phyloP scores from a whole-genome alignment of 2,797 vertebrate species.

The Chrysocyon brachyurus region DNA sequence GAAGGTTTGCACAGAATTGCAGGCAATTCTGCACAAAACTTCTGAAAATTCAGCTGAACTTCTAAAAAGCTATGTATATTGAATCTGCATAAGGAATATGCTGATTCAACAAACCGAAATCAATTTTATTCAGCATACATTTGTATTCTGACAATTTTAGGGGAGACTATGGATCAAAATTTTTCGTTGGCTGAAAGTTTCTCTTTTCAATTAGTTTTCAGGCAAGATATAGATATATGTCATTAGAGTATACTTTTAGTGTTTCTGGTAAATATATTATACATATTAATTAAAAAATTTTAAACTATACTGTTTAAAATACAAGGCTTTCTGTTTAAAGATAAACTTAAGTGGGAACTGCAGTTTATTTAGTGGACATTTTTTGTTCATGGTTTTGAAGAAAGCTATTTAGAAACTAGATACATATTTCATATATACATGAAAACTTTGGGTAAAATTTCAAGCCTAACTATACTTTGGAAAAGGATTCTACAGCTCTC shows the following conservation, averaged over 20 bases:
- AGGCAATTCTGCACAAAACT: conserved; percentile 60
- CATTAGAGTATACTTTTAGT: neutral
- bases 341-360: conserved; percentile 47
- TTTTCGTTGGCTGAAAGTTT: conserved; percentile 49
- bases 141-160: conserved; percentile 33
- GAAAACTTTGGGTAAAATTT: conserved; percentile 58
- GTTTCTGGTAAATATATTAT: conserved; percentile 27
- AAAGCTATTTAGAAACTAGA: conserved; percentile 49
- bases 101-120: conserved; percentile 70
- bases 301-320: conserved; percentile 55
- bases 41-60: conserved; percentile 60
- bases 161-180: neutral
- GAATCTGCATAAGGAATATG: conserved; percentile 65
- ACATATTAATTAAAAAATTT: neutral
- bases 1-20: neutral
- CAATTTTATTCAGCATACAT: conserved; percentile 58
- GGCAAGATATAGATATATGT: neutral
- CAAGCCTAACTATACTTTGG: conserved; percentile 64
- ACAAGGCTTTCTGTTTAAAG: conserved; percentile 22
- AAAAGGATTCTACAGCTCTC: conserved; percentile 15
- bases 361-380: conserved; percentile 40
- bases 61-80: conserved; percentile 51
- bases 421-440: neutral
- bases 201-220: conserved; percentile 63
- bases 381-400: conserved; percentile 57